A percentile compares a stretch with the other conserved stretches of the same genome.
Evolutionary conservation across 2,888 invertebrate genomes (phyloP).

Genomic region (Callyntrura sp.): DNA sequence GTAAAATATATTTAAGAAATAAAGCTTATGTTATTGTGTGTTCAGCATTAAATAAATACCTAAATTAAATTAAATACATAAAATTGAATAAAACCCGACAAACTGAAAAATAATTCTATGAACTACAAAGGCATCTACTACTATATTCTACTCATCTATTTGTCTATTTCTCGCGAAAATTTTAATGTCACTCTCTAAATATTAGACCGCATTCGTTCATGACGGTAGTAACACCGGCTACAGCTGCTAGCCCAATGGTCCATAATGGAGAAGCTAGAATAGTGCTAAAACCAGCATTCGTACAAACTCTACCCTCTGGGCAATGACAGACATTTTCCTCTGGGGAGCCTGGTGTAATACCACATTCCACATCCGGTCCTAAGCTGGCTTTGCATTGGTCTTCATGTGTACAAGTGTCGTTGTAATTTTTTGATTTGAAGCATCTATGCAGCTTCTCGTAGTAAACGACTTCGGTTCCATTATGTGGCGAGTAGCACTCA

Average conservation of each 20-base stretch:
- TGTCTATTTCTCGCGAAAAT: too few species aligned
- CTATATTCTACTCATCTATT: too few species aligned
- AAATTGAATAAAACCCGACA: too few species aligned
- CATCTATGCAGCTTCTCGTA: conserved; percentile 58
- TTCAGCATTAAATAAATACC: too few species aligned
- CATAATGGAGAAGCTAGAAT: background rate
- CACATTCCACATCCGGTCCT: conserved; percentile 68
- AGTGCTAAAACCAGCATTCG: conserved; percentile 57
- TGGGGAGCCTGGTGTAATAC: background rate
- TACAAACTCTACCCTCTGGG: conserved; percentile 74
- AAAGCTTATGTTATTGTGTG: too few species aligned
- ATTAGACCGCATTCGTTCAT: conserved; percentile 4
- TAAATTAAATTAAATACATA: too few species aligned
- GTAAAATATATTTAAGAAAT: too few species aligned
- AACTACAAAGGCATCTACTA: too few species aligned
- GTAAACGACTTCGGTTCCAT: conserved; percentile 19
- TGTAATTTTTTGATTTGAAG: conserved; percentile 66
- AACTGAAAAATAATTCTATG: too few species aligned
- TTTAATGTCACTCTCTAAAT: too few species aligned
- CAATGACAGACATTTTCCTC: conserved; percentile 72
- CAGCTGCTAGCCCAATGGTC: background rate
- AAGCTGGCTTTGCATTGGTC: conserved; percentile 74
- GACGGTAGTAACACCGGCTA: conserved; percentile 9
- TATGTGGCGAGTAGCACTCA: conserved; percentile 39
- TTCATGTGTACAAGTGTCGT: conserved; percentile 63